Conservation (phyloP, 2,888 invertebrate species). For the Villa cingulata region DNA sequence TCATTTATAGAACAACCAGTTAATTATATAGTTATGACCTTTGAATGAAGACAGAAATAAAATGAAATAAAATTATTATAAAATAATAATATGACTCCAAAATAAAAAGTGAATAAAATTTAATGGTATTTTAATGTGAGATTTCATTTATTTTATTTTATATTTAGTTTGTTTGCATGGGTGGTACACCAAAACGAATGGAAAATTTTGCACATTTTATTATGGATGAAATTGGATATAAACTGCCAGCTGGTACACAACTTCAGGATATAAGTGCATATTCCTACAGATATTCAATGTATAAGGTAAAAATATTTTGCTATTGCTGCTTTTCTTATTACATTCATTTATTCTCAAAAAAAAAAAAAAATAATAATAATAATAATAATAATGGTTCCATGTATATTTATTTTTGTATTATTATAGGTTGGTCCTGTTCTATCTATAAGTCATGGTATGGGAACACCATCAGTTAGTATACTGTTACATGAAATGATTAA, state of each 20-base stretch:
- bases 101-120: too few relatives aligned
- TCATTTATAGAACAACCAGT: too few relatives aligned
- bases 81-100: too few relatives aligned
- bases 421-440: conserved; percentile 32
- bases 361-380: not conserved
- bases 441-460: conserved; percentile 76
- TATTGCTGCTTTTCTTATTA: too few relatives aligned
- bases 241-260: conserved; percentile 76
- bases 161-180: conserved; percentile 90
- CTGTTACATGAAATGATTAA: conserved; percentile 93
- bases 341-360: not conserved
- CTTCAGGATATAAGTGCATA: conserved; percentile 80
- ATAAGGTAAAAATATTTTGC: too few relatives aligned
- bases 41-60: too few relatives aligned
- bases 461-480: conserved; percentile 90
- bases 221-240: conserved; percentile 79
- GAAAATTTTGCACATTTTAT: conserved; percentile 83
- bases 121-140: too few relatives aligned
- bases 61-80: too few relatives aligned
- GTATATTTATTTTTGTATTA: not conserved
- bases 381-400: not conserved
- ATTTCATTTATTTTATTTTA: not conserved
- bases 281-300: conserved; percentile 90
- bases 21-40: too few relatives aligned
- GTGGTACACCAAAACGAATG: conserved; percentile 90